Conservation (phyloP, 2,888 invertebrate species). For the Dyspetes luteomarginatus region DNA sequence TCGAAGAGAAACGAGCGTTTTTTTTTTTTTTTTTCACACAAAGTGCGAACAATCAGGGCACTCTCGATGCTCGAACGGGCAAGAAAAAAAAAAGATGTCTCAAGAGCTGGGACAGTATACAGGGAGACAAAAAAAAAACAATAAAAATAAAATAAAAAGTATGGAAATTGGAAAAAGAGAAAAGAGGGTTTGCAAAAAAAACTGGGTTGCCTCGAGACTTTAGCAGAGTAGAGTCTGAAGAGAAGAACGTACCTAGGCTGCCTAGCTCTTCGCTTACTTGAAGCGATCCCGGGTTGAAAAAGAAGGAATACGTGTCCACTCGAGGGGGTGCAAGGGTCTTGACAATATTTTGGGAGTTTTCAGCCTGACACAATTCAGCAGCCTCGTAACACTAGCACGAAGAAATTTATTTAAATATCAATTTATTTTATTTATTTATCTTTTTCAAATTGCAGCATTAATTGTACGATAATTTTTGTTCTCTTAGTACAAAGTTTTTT, state of each 20-base stretch:
- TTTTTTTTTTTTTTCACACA: neutral
- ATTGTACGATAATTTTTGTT: neutral
- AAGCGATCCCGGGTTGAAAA: neutral
- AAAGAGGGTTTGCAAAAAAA: slow-evolving; percentile 45
- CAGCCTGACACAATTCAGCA: slow-evolving; percentile 16
- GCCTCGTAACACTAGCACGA: neutral
- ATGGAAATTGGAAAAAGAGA: slow-evolving; percentile 42
- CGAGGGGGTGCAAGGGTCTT: slow-evolving; percentile 20
- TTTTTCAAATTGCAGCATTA: neutral
- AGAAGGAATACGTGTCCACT: slow-evolving; percentile 35
- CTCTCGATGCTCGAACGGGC: slow-evolving; percentile 24
- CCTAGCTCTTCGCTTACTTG: slow-evolving; percentile 19
- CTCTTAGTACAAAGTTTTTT: too few species aligned
- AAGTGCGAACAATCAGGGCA: slow-evolving; percentile 31
- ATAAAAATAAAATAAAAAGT: neutral
- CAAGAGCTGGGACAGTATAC: slow-evolving; percentile 16
- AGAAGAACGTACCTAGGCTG: slow-evolving; percentile 57
- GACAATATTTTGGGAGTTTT: slow-evolving; percentile 9
- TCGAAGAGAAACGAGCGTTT: neutral
- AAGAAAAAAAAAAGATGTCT: slow-evolving; percentile 25
- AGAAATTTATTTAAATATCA: neutral
- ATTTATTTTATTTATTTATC: neutral
- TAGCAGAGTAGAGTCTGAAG: slow-evolving; percentile 36
- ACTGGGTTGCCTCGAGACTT: slow-evolving; percentile 59
- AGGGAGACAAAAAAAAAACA: neutral